Percentiles rank a stretch among this genome's conserved stretches.
Evolutionary conservation across 1,140 invertebrate genomes (phyloP).

Genomic region (Scylla paramamosain): DNA sequence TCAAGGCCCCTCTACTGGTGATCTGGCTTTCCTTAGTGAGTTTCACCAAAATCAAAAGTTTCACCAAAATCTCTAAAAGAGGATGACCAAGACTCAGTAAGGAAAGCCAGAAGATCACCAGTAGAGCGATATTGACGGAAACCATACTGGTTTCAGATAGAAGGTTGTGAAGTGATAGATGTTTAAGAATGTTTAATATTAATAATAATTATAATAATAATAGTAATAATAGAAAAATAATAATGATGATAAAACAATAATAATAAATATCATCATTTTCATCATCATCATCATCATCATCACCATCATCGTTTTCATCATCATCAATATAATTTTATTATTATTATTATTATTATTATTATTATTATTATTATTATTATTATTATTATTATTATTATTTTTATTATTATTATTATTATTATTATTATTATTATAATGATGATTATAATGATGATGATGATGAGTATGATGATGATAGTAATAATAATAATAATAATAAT

Average conservation of each 20-base stretch:
- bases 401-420: background rate
- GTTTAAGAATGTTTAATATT: background rate
- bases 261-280: background rate
- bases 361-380: background rate
- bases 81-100: too few relatives aligned
- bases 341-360: background rate
- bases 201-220: conserved; percentile 27
- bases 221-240: conserved; percentile 28
- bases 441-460: too few relatives aligned
- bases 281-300: background rate
- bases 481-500: too few relatives aligned
- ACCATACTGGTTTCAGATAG: too few relatives aligned
- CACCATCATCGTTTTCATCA: background rate
- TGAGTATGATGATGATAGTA: too few relatives aligned
- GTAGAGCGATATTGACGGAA: too few relatives aligned
- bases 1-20: too few relatives aligned
- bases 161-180: too few relatives aligned
- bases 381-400: background rate
- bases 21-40: too few relatives aligned
- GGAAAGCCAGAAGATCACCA: too few relatives aligned
- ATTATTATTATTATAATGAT: background rate
- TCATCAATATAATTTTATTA: background rate
- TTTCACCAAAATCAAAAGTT: too few relatives aligned
- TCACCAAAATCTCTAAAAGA: too few relatives aligned
- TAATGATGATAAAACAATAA: conserved; percentile 16